Evolutionary conservation across 2,797 vertebrate species (phyloP).

Genomic region (Myiothlypis coronata): DNA sequence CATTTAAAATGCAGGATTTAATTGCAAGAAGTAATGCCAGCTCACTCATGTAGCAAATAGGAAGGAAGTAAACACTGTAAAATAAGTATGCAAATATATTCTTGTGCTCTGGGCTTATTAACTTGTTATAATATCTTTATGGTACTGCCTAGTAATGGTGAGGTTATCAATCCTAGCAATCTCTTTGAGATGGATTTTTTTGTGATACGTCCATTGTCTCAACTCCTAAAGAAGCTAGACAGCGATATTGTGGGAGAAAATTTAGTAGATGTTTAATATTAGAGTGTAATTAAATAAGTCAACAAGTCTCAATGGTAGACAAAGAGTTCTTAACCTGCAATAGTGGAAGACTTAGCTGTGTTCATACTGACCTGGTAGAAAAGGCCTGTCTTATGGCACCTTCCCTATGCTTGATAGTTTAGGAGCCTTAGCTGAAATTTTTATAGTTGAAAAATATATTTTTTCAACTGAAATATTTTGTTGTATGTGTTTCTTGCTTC

Average conservation of each 20-base stretch:
- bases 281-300: not conserved
- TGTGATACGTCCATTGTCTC: not conserved
- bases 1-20: slow-evolving; percentile 25
- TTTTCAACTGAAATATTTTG: not conserved
- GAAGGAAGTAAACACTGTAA: not conserved
- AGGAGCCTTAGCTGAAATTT: not conserved
- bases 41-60: not conserved
- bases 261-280: not conserved
- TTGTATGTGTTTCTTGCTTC: not conserved
- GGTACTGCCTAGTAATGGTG: not conserved
- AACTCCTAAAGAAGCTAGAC: not conserved
- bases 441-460: not conserved
- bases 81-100: not conserved
- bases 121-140: not conserved
- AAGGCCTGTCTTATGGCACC: not conserved
- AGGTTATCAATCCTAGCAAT: not conserved
- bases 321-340: not conserved
- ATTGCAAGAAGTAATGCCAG: slow-evolving; percentile 4
- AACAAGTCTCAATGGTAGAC: not conserved
- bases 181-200: not conserved
- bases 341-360: not conserved
- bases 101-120: not conserved
- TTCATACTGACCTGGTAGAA: not conserved
- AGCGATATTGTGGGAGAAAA: not conserved
- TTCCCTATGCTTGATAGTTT: not conserved